Conservation (phyloP, 2,113 vertebrate species). For the Vulpes ferrilata region DNA sequence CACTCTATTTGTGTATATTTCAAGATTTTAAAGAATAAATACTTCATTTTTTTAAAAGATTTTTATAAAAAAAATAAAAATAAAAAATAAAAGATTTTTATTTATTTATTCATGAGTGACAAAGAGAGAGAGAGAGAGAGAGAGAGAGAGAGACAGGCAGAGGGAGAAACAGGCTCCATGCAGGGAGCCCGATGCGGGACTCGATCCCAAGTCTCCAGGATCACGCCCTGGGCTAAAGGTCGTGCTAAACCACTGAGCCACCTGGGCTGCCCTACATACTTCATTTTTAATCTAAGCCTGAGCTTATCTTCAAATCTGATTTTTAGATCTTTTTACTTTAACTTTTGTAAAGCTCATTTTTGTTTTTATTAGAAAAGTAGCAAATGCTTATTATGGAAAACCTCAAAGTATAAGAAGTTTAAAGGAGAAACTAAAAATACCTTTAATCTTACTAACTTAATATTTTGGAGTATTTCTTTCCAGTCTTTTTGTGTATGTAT, state of each 20-base stretch:
- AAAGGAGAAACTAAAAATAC: constrained; percentile 30
- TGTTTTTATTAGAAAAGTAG: constrained; percentile 37
- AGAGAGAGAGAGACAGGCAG: too few species aligned
- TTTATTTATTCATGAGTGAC: too few species aligned
- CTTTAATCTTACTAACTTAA: neutral
- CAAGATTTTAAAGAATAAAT: constrained; percentile 9
- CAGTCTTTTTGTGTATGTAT: neutral
- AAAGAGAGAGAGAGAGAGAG: too few species aligned
- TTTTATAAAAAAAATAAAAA: too few species aligned
- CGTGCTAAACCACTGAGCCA: too few species aligned
- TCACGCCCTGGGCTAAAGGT: too few species aligned
- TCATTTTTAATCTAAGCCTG: neutral
- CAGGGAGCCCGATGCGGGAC: too few species aligned
- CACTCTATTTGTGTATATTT: neutral
- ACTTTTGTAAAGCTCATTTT: neutral
- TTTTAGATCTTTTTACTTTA: neutral
- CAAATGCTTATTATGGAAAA: neutral
- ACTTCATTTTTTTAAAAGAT: neutral
- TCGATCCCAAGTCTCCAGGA: too few species aligned
- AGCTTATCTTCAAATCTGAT: neutral
- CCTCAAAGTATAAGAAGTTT: neutral
- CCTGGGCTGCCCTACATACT: neutral
- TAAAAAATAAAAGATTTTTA: too few species aligned
- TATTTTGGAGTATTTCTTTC: constrained; percentile 35
- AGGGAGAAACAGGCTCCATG: too few species aligned